phyloP scores from a whole-genome alignment of 2,888 invertebrate genomes.

The Rhorus exstirpatorius region DNA sequence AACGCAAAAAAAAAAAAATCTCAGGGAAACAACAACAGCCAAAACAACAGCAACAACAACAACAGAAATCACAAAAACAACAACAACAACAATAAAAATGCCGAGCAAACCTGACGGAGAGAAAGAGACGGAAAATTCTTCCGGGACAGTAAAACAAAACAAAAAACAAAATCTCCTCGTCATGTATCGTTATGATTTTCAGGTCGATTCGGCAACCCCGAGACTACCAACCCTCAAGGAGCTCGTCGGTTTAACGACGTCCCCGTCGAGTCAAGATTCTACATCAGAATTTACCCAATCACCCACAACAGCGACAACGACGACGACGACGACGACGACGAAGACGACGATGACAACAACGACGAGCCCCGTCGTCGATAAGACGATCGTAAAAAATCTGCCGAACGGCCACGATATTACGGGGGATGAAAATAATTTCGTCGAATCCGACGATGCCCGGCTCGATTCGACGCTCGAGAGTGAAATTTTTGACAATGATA shows the following conservation, averaged over 20 bases:
- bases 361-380: slow-evolving; percentile 31
- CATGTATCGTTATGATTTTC: slow-evolving; percentile 82
- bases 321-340: too few relatives aligned
- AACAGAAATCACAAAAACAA: slow-evolving; percentile 61
- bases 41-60: slow-evolving; percentile 44
- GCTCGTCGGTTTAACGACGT: slow-evolving; percentile 76
- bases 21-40: slow-evolving; percentile 48
- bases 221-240: slow-evolving; percentile 83
- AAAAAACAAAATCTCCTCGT: slow-evolving; percentile 54
- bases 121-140: slow-evolving; percentile 60
- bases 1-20: slow-evolving; percentile 50
- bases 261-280: slow-evolving; percentile 32
- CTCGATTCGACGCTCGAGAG: slow-evolving; percentile 12
- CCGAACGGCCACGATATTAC: slow-evolving; percentile 35
- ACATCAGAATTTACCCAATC: slow-evolving; percentile 36
- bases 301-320: not conserved
- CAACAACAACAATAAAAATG: slow-evolving; percentile 58
- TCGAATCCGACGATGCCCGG: not conserved
- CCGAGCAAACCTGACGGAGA: slow-evolving; percentile 55
- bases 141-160: slow-evolving; percentile 63
- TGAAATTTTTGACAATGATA: slow-evolving; percentile 61
- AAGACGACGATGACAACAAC: not conserved
- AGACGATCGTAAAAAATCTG: too few relatives aligned
- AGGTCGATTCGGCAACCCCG: slow-evolving; percentile 79
- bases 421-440: too few relatives aligned